A percentile compares a stretch with the other conserved stretches of the same genome.
These are phyloP conservation scores for Labeo rohita DNA, from an alignment of 2,113 vertebrate species.

Conservation along the genomic window DNA sequence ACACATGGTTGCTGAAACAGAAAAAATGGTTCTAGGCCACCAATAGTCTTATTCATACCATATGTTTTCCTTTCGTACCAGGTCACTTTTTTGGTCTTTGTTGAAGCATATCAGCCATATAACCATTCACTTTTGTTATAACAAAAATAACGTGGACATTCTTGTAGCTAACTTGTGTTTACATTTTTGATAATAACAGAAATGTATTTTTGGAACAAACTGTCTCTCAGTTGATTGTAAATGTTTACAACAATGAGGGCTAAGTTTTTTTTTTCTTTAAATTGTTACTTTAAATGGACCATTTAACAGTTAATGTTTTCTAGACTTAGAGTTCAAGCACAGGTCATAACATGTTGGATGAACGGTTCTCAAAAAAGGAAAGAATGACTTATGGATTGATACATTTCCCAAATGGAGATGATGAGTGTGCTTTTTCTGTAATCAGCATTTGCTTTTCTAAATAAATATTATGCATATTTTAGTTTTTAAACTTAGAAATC, in stretches of 20 bases:
- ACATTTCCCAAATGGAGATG: neutral
- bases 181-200: neutral
- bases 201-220: neutral
- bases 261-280: neutral
- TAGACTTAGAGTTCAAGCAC: neutral
- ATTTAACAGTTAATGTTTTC: neutral
- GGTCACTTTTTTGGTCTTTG: neutral
- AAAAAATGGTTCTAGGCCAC: too few species aligned
- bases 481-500: neutral
- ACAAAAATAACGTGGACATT: neutral
- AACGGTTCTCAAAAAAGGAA: neutral
- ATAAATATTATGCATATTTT: neutral
- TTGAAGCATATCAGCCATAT: neutral
- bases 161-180: neutral
- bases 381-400: neutral
- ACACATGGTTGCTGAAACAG: too few species aligned
- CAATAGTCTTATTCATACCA: too few species aligned
- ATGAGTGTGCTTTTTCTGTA: neutral
- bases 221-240: neutral
- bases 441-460: neutral
- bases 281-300: neutral
- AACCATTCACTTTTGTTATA: neutral
- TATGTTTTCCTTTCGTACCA: too few species aligned
- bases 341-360: neutral
- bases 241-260: neutral